Base-by-base conservation (phyloP, 2,888 invertebrate species). In the Colletes collaris region DNA sequence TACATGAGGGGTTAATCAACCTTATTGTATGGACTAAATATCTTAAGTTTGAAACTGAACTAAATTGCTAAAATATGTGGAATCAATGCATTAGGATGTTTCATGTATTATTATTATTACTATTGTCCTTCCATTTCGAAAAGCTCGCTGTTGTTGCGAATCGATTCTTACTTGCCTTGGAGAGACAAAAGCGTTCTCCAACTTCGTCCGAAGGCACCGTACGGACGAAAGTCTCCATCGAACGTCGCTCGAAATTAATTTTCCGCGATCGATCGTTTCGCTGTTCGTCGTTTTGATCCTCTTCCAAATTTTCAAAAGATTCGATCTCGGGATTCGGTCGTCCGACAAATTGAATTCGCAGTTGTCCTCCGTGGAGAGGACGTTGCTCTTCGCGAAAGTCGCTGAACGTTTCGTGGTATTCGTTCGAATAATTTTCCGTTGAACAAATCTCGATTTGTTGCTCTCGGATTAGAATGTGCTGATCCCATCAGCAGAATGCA, bases 281-380 rank as follows among this genome's bases (percentile, higher is more conserved):
- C 62, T 50, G 8, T 44, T 44, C n/a, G 35, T 46, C 5, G 6
- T 40, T 58, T 62, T 70, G 66, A 79, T 76, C 69, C 50, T 55
- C 44, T 40, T 50, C 19, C 11, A 37, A 10, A 8, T 10, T 44
- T 49, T 35, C 40, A 6, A 63, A 60, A 72, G 72, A 77, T 78
- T 83, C 81, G 81, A 83, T 78, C 68, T 69, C 46, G 67, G 55
- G 58, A 72, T 52, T 49, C 46, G 70, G 40, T 75, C 58, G 72
- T 11, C 50, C 78, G 81, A 76, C 76, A 86, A 86, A 85, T 85
- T 83, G 68, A 86, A 86, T 78, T 78, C 74, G 62, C 78, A 58
- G 37, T 80, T 66, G 71, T 72, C 66, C 65, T 53, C 35, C 58
- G 50, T 8, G 27, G 46, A 5, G 40, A 44, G 56, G 53, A 16